Conservation (phyloP, 2,888 invertebrate genomes). For the Ariolimax columbianus region DNA sequence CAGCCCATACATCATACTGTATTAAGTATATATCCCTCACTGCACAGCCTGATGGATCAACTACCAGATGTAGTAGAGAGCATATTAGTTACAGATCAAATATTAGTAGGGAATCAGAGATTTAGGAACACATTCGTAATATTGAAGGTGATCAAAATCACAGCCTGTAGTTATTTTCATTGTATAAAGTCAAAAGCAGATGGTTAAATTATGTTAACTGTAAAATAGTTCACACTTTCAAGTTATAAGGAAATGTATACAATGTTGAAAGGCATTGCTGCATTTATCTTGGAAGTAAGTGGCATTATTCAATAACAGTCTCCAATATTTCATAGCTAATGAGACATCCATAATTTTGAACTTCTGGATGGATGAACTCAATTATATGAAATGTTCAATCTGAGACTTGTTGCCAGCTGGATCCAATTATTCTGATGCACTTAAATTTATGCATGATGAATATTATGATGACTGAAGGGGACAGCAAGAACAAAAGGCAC, state of each 20-base stretch:
- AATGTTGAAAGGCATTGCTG: neutral
- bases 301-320: neutral
- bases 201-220: neutral
- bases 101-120: neutral
- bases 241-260: neutral
- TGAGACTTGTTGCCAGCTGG: neutral
- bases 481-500: slow-evolving; percentile 6
- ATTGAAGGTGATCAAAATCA: neutral
- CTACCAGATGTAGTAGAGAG: neutral
- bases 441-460: neutral
- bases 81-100: too few species aligned
- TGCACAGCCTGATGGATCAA: neutral
- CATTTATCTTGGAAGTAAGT: neutral
- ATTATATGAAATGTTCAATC: neutral
- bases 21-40: neutral
- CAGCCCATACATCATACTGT: too few species aligned
- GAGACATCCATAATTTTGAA: neutral
- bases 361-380: neutral
- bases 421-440: neutral
- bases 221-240: neutral
- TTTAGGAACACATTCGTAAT: neutral
- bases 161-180: slow-evolving; percentile 15
- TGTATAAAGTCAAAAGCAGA: neutral
- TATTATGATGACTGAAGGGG: neutral
- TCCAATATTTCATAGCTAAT: neutral